Percentiles rank a stretch among this genome's conserved stretches.
phyloP scores from a whole-genome alignment of 2,797 vertebrate genomes.

The Aldrovandia affinis region DNA sequence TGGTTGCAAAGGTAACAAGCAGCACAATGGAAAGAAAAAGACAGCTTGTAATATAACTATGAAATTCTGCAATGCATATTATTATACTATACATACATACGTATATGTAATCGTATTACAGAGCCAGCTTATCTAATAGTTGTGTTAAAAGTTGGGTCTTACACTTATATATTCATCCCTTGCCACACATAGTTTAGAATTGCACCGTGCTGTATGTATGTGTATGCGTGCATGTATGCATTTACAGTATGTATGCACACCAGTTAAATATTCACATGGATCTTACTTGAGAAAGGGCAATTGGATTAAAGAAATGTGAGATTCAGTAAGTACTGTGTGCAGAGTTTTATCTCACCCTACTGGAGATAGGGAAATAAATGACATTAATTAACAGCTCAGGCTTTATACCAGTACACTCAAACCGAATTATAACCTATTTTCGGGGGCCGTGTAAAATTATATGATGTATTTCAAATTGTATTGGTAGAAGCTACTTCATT shows the following conservation, averaged over 20 bases:
- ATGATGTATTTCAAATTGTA: slow-evolving; percentile 7
- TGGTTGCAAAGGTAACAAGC: not conserved
- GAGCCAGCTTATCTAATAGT: too few relatives aligned
- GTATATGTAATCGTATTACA: too few relatives aligned
- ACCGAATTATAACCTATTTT: slow-evolving; percentile 32
- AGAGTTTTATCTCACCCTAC: slow-evolving; percentile 1
- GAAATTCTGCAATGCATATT: too few relatives aligned
- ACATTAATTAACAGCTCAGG: slow-evolving; percentile 29
- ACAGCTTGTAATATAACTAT: too few relatives aligned
- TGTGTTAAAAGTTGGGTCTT: too few relatives aligned
- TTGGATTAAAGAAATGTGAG: not conserved
- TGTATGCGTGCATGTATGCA: not conserved
- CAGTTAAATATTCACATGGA: not conserved
- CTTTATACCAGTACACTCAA: slow-evolving; percentile 26
- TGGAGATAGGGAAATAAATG: slow-evolving; percentile 23
- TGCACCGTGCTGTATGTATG: not conserved
- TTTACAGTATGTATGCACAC: not conserved
- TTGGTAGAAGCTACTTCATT: slow-evolving; percentile 9
- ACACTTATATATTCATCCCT: too few relatives aligned
- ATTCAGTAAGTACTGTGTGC: not conserved
- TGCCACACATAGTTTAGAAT: not conserved
- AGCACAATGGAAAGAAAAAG: too few relatives aligned
- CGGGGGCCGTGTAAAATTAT: not conserved
- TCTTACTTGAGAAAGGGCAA: not conserved
- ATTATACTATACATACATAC: too few relatives aligned